Evolutionary conservation across 2,888 invertebrate genomes (phyloP), one percentile per base, ranked within the genome.

Genomic region (Sarcophaga carnaria): DNA sequence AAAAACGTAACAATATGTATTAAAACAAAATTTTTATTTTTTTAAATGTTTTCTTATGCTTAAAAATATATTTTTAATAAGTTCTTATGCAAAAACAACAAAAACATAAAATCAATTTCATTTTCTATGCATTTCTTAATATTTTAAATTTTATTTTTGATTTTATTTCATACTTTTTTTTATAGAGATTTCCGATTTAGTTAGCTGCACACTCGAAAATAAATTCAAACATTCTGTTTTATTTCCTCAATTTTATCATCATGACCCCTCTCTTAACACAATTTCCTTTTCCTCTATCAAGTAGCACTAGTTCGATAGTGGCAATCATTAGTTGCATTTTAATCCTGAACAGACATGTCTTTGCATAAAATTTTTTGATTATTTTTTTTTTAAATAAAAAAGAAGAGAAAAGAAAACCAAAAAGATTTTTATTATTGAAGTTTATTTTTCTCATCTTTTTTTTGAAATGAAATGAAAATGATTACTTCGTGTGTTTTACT

Each of bases 281-380:
- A 87, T 87, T 84, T 87, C 87, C 84, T 54, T 79, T 84, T 87
- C 87, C 87, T 67, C 62, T 75, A 62, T 80, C 62, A 67, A 85
- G 59, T 62, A 62, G 54, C 71, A 54, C 54, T 54, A 62, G 45
- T n/a, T 14, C 62, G 62, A n/a, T 22, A 59, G 62, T 60, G 59
- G 27, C 14, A 45, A 27, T 69, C 74, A 62, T 74, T 74, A 79
- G 49, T 17, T 79, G 79, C 64, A 64, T 59, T 83, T 45, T 75
- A 63, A 12, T 77, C 69, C 12, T 70, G 71, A 82, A 72, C 76
- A 67, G 79, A 76, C 86, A 82, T 86, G 86, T 78, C 54, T 74
- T 81, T 78, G 86, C 86, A 86, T 86, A 86, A 86, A 72, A 80
- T 82, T 49, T 4, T 45, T 25, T 60, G 37, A 37, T 37, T 37